Conservation (phyloP, 2,888 invertebrate genomes). For the Drosophila anomalata region DNA sequence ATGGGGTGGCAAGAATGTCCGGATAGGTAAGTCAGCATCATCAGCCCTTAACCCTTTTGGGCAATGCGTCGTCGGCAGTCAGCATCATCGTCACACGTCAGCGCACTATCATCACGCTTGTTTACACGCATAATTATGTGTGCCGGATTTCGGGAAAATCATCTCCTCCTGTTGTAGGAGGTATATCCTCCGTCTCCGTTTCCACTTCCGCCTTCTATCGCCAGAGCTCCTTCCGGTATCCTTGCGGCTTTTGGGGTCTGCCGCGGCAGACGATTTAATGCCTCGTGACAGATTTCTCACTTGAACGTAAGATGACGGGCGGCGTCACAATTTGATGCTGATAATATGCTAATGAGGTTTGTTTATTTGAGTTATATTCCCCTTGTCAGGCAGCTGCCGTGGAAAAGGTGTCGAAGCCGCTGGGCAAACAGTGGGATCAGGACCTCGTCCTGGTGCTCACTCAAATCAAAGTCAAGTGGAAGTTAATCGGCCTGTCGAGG, state of each 20-base stretch:
- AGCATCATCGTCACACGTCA: conserved; percentile 67
- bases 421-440: conserved; percentile 19
- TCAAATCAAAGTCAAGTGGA: conserved; percentile 57
- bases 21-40: conserved; percentile 18
- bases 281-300: conserved; percentile 75
- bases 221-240: conserved; percentile 14
- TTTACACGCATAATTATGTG: conserved; percentile 79
- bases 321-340: conserved; percentile 71
- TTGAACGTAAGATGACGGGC: conserved; percentile 67
- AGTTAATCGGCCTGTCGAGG: conserved; percentile 55
- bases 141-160: conserved; percentile 59
- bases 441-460: conserved; percentile 24
- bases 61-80: conserved; percentile 38
- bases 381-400: conserved; percentile 33
- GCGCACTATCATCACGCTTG: conserved; percentile 77
- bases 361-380: conserved; percentile 73
- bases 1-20: conserved; percentile 7
- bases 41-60: conserved; percentile 55
- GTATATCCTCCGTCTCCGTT: conserved; percentile 8
- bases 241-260: conserved; percentile 59
- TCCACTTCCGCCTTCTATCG: not conserved
- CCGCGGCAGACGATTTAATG: conserved; percentile 64
- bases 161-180: conserved; percentile 18
- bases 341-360: conserved; percentile 81
- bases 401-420: conserved; percentile 30